Evolutionary conservation across 2,113 vertebrate species (phyloP).

Genomic region (Suricata suricatta): DNA sequence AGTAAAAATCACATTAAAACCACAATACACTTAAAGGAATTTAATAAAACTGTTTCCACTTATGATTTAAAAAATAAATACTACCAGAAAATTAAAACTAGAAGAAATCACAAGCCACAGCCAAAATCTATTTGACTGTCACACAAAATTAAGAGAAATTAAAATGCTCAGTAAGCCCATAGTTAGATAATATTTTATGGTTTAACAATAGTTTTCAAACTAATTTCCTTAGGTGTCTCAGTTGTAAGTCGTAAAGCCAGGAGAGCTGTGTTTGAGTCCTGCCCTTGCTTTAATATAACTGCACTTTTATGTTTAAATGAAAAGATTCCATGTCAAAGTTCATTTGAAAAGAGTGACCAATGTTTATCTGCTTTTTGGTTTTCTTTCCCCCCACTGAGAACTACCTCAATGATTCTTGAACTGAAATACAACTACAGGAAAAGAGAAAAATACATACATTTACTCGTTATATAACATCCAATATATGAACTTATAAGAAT

Average conservation of each 20-base stretch:
- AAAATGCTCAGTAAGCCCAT: neutral
- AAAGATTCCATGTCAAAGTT: neutral
- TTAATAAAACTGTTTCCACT: neutral
- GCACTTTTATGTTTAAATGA: neutral
- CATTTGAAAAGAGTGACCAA: neutral
- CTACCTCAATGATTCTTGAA: neutral
- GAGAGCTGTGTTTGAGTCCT: neutral
- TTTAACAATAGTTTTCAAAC: neutral
- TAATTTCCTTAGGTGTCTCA: neutral
- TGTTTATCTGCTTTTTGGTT: neutral
- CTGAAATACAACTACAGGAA: neutral
- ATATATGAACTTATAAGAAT: neutral
- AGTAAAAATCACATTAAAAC: neutral
- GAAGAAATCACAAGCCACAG: neutral
- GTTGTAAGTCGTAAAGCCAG: neutral
- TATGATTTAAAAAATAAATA: neutral
- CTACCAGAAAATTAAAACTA: neutral
- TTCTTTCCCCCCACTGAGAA: neutral
- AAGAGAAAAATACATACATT: neutral
- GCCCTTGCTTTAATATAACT: neutral
- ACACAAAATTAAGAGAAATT: neutral
- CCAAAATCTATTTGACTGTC: neutral
- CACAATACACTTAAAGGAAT: neutral
- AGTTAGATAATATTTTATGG: neutral
- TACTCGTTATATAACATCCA: neutral